Conservation (phyloP, 2,797 vertebrate genomes). For the Aeoliscus strigatus region DNA sequence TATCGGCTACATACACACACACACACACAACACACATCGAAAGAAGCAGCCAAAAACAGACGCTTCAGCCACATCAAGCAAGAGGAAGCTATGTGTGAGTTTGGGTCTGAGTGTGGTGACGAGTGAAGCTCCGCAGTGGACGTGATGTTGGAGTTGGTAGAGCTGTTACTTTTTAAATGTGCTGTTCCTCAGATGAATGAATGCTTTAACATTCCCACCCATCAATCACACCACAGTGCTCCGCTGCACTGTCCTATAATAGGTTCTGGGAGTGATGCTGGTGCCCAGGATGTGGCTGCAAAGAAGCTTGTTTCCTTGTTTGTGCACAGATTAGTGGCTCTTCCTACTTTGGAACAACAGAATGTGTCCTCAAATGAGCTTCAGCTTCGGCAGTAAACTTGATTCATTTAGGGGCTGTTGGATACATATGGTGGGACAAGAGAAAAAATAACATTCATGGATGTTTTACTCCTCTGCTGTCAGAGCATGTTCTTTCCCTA, state of each 20-base stretch:
- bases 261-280: constrained; percentile 35
- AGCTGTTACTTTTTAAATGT: constrained; percentile 38
- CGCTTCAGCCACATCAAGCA: constrained; percentile 62
- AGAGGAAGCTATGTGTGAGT: constrained; percentile 50
- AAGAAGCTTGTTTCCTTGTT: constrained; percentile 38
- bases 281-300: constrained; percentile 49
- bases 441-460: too few relatives aligned
- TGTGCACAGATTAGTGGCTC: constrained; percentile 22
- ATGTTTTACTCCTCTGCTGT: too few relatives aligned
- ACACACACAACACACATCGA: constrained; percentile 35
- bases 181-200: constrained; percentile 35
- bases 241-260: constrained; percentile 30
- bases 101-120: constrained; percentile 49
- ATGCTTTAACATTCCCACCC: constrained; percentile 19
- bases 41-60: constrained; percentile 60
- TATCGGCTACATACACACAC: constrained; percentile 64
- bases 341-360: constrained; percentile 19
- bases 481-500: too few relatives aligned
- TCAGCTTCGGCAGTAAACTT: too few relatives aligned
- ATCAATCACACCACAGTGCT: constrained; percentile 29
- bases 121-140: constrained; percentile 30
- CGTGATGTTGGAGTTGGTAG: constrained; percentile 39
- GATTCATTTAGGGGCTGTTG: too few relatives aligned
- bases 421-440: too few relatives aligned
- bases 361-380: constrained; percentile 11